Evolutionary conservation across 2,797 vertebrate species (phyloP), one percentile per base, ranked within the genome.

Genomic region (Hippocampus kuda): DNA sequence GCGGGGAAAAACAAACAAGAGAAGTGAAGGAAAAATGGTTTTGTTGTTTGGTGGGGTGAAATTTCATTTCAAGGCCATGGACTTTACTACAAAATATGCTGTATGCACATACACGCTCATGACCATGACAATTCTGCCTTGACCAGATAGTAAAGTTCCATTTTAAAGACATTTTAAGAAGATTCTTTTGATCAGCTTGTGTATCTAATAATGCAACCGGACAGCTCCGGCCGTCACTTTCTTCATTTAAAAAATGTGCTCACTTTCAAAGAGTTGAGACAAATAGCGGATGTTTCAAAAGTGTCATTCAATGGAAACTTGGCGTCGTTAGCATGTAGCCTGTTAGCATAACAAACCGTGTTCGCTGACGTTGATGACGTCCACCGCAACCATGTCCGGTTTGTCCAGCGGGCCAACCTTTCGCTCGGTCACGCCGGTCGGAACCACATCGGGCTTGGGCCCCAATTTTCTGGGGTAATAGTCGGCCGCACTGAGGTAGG

Each of bases 361-460:
- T 26, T 91, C 89, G 8, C 69, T 72, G 70, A 90, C 51, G 83
- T 85, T 87, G 3, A 92, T 78, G 4, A 92, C 89, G 10, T 92
- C 90, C 79, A 93, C 89, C 16, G 85, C 82, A 68, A 92, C 89
- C 91, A 92, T 92, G 84, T 92, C 91, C 6, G 89, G 89, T 65
- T 90, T 91, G n/a, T 91, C 90, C 70, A 85, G 79, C 16, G 89
- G 87, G 0, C 71, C 81, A 42, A 88, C 78, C 70, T 93, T 92
- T 75, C 91, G 85, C 81, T 92, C 92, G 1, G 90, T 92, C 65
- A 92, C 88, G 20, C 91, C 91, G 12, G 83, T 90, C 44, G 92
- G 91, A 6, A 93, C 92, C 70, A 92, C 92, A 79, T 93, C 92
- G 48, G 91, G 91, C 68, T 91, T 93, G 10, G 88, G 76, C 1